Conservation (phyloP, 2,797 vertebrate genomes). For the Morelia viridis region DNA sequence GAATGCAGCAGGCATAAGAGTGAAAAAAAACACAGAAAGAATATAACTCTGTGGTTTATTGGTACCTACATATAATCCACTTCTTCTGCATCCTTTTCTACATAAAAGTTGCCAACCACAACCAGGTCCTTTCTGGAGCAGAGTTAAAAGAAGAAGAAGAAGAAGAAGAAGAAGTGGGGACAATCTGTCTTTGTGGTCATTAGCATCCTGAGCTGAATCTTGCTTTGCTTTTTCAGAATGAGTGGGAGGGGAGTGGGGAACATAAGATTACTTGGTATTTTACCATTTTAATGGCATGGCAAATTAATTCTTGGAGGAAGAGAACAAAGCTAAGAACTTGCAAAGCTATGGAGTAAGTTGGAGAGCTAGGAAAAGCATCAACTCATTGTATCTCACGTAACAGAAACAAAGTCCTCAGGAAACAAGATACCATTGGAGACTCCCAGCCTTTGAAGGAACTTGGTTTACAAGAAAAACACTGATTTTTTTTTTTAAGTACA, state of each 20-base stretch:
- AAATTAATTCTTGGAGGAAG: not conserved
- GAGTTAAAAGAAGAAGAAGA: not conserved
- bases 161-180: not conserved
- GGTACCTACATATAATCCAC: not conserved
- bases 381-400: not conserved
- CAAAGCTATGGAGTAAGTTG: not conserved
- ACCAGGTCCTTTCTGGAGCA: not conserved
- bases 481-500: not conserved
- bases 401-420: not conserved
- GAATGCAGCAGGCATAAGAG: constrained; percentile 23
- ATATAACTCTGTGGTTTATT: not conserved
- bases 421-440: not conserved
- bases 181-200: not conserved
- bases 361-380: not conserved
- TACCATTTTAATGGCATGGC: not conserved
- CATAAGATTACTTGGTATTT: not conserved
- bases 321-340: not conserved
- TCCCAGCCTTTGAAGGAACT: not conserved
- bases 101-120: constrained; percentile 16
- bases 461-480: not conserved
- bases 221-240: no score
- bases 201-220: not conserved
- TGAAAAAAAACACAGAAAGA: constrained; percentile 42
- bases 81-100: not conserved
- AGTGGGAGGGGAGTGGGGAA: not conserved